Percentiles rank a stretch among this genome's conserved stretches.
These are phyloP conservation scores for Candidula unifasciata DNA, from an alignment of 2,888 invertebrate species.

Conservation along the genomic window DNA sequence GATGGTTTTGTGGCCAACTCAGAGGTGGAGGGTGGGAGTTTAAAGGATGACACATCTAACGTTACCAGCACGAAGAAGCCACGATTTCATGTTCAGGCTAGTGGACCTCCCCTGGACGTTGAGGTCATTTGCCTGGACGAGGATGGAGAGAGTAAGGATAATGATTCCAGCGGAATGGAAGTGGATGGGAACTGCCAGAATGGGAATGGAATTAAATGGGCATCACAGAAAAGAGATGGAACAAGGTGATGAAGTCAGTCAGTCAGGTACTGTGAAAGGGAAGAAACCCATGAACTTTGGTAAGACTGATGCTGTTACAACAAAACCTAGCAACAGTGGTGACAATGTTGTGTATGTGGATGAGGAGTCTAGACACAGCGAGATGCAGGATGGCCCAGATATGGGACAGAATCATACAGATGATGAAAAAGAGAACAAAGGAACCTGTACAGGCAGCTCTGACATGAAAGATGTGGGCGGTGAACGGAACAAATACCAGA, in stretches of 20 bases:
- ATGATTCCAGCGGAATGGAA: too few species aligned
- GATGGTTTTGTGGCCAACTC: too few species aligned
- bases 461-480: neutral
- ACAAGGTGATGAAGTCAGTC: too few species aligned
- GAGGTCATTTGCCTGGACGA: too few species aligned
- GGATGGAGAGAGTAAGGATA: too few species aligned
- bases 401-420: constrained; percentile 15
- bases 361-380: neutral
- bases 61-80: neutral
- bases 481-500: neutral
- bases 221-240: too few species aligned
- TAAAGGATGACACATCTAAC: too few species aligned
- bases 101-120: too few species aligned
- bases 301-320: neutral
- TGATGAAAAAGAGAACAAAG: constrained; percentile 43
- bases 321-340: neutral
- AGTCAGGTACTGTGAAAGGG: too few species aligned
- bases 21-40: neutral
- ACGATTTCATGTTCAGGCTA: neutral
- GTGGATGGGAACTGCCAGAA: too few species aligned
- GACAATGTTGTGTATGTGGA: neutral
- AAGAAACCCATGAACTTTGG: too few species aligned
- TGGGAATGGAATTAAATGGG: too few species aligned
- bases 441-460: neutral
- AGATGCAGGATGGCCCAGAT: neutral